phyloP scores from a whole-genome alignment of 2,113 vertebrate species.

The Himantopus leucocephalus region DNA sequence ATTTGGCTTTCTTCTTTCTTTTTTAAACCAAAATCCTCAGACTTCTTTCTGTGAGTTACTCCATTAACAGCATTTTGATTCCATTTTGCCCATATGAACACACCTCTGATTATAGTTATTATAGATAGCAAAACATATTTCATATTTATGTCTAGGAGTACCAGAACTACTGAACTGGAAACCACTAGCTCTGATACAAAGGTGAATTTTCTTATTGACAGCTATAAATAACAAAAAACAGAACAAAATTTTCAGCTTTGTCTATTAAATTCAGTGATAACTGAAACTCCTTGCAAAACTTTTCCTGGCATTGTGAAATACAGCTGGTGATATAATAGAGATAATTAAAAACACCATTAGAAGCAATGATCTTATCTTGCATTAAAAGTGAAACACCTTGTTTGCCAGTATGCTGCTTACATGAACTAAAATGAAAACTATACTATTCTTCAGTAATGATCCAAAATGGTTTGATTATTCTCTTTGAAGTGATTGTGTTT shows the following conservation, averaged over 20 bases:
- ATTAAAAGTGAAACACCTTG: neutral
- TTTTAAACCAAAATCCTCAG: neutral
- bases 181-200: neutral
- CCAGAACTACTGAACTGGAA: neutral
- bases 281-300: neutral
- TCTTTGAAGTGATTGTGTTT: neutral
- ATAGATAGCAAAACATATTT: neutral
- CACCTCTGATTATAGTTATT: neutral
- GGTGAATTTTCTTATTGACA: neutral
- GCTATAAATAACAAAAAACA: neutral
- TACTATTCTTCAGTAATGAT: slow-evolving; percentile 26
- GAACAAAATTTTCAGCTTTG: neutral
- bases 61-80: neutral
- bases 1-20: neutral
- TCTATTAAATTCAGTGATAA: neutral
- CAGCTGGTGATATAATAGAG: neutral
- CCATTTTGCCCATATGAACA: neutral
- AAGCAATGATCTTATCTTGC: neutral
- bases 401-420: neutral
- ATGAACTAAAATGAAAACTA: neutral
- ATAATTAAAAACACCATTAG: neutral
- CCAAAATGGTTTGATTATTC: neutral
- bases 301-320: neutral
- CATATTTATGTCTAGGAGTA: neutral
- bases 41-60: neutral